Percentiles rank a stretch among this genome's conserved stretches.
Evolutionary conservation across 2,888 invertebrate species (phyloP).

Genomic region (Xylocampa areola): DNA sequence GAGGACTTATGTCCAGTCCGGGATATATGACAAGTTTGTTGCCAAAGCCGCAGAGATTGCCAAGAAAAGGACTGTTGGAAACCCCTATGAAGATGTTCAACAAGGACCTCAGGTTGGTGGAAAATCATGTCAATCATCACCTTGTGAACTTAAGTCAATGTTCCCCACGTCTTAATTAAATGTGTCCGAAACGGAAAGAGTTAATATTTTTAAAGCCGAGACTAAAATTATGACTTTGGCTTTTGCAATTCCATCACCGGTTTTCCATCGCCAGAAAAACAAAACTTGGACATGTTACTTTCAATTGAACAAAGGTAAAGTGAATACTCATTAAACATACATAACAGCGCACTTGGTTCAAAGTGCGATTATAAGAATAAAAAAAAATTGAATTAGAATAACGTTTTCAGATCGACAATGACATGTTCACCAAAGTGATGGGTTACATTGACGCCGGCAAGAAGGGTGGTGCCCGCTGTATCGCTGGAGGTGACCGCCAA

Average conservation of each 20-base stretch:
- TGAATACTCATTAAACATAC: no score
- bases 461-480: slow-evolving; percentile 94
- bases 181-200: no score
- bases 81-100: slow-evolving; percentile 92
- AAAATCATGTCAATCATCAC: neutral
- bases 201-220: no score
- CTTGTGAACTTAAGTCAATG: neutral
- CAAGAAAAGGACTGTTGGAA: slow-evolving; percentile 93
- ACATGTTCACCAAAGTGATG: slow-evolving; percentile 94
- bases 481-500: slow-evolving; percentile 92
- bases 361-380: no score
- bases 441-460: slow-evolving; percentile 94
- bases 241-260: no score
- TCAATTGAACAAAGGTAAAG: no score
- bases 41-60: slow-evolving; percentile 93
- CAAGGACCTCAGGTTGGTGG: slow-evolving; percentile 95
- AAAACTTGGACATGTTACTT: no score
- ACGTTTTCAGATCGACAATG: slow-evolving; percentile 91
- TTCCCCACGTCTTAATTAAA: no score
- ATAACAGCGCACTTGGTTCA: no score
- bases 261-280: no score
- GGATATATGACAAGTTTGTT: slow-evolving; percentile 96
- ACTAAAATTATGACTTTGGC: no score
- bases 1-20: slow-evolving; percentile 96
- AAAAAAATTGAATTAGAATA: no score